phyloP scores from a whole-genome alignment of 2,113 vertebrate species.

The Propithecus coquereli region DNA sequence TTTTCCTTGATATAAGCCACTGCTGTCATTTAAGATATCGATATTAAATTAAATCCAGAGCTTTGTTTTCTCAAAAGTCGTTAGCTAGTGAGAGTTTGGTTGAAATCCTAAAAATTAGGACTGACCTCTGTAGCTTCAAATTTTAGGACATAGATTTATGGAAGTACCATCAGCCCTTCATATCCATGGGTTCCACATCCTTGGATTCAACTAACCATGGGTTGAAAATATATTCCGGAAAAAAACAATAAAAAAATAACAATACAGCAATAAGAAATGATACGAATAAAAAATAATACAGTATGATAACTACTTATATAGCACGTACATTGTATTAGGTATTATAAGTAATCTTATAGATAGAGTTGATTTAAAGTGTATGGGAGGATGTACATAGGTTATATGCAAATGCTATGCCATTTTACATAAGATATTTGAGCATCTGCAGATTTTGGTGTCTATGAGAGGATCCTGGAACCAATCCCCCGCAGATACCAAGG shows the following conservation, averaged over 20 bases:
- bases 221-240: not conserved
- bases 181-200: not conserved
- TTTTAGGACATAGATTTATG: not conserved
- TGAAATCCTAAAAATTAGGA: not conserved
- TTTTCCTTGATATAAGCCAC: not conserved
- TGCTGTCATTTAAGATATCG: not conserved
- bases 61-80: constrained; percentile 41
- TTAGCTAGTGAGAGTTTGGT: constrained; percentile 3
- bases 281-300: not conserved
- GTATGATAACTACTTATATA: not conserved
- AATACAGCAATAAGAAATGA: not conserved
- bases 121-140: not conserved
- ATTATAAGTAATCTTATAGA: not conserved
- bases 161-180: not conserved
- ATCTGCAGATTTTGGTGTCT: not conserved
- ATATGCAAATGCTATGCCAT: not conserved
- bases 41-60: not conserved
- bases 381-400: not conserved
- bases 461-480: not conserved
- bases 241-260: not conserved
- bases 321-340: not conserved
- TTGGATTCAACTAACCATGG: not conserved
- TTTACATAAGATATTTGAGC: not conserved
- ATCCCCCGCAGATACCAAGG: not conserved
- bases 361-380: not conserved